Evolutionary conservation across 1,140 invertebrate species (phyloP).

Genomic region (Thaumatotibia leucotreta): DNA sequence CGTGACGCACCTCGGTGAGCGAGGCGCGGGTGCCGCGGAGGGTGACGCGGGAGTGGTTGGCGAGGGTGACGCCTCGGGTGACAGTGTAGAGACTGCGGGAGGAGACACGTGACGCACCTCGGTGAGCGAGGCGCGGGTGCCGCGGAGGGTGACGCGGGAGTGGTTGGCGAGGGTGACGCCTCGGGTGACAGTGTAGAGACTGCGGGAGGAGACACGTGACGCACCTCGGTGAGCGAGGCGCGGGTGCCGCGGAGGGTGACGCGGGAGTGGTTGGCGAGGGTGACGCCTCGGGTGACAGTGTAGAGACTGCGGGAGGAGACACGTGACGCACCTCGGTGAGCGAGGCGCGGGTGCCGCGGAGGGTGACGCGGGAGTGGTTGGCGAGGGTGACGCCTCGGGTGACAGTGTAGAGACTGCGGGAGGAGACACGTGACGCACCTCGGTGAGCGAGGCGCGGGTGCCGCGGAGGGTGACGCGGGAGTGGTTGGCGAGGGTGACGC

Average conservation of each 20-base stretch:
- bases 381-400: constrained; percentile 86
- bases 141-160: constrained; percentile 85
- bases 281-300: background rate
- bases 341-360: constrained; percentile 83
- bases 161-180: constrained; percentile 88
- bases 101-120: too few relatives aligned
- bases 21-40: too few relatives aligned
- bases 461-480: background rate
- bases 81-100: too few relatives aligned
- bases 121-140: constrained; percentile 82
- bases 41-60: background rate
- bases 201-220: too few relatives aligned
- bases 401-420: constrained; percentile 78
- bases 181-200: constrained; percentile 80
- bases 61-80: background rate
- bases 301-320: too few relatives aligned
- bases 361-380: constrained; percentile 87
- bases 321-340: constrained; percentile 74
- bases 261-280: background rate
- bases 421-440: background rate
- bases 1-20: background rate
- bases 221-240: background rate
- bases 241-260: too few relatives aligned
- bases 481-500: background rate
- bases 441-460: background rate